phyloP scores from a whole-genome alignment of 2,797 vertebrate species.

The Threskiornis aethiopicus region DNA sequence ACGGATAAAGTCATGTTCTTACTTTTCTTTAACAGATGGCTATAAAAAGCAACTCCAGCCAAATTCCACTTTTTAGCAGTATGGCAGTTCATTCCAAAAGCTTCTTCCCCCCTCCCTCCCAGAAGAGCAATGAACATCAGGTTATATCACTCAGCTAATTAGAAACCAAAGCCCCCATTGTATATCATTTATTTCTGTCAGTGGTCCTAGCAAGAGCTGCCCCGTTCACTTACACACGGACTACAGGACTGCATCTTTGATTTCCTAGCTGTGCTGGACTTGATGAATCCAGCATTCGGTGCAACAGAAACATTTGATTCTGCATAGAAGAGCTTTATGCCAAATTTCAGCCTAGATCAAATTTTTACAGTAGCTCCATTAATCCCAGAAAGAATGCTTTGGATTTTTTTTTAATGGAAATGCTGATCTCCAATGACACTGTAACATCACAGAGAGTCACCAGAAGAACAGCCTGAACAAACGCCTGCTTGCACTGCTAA shows the following conservation, averaged over 20 bases:
- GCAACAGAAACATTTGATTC: not conserved
- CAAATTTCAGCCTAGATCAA: not conserved
- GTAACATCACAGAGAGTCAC: not conserved
- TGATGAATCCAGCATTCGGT: not conserved
- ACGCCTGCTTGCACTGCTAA: not conserved
- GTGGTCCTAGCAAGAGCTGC: not conserved
- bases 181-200: not conserved
- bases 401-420: not conserved
- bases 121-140: not conserved
- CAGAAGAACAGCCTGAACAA: not conserved
- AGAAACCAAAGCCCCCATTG: not conserved
- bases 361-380: not conserved
- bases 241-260: not conserved
- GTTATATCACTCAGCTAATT: not conserved
- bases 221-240: not conserved
- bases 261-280: not conserved
- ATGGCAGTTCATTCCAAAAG: not conserved
- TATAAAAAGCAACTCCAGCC: not conserved
- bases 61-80: not conserved
- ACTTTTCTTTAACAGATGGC: not conserved
- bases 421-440: not conserved
- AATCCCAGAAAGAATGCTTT: not conserved
- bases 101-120: not conserved
- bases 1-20: not conserved
- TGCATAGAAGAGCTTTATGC: not conserved